Evolutionary conservation across 64 coral and sea anemone genomes (phyloP), one percentile per base, ranked within the genome.

Genomic region (Pocillopora verrucosa): DNA sequence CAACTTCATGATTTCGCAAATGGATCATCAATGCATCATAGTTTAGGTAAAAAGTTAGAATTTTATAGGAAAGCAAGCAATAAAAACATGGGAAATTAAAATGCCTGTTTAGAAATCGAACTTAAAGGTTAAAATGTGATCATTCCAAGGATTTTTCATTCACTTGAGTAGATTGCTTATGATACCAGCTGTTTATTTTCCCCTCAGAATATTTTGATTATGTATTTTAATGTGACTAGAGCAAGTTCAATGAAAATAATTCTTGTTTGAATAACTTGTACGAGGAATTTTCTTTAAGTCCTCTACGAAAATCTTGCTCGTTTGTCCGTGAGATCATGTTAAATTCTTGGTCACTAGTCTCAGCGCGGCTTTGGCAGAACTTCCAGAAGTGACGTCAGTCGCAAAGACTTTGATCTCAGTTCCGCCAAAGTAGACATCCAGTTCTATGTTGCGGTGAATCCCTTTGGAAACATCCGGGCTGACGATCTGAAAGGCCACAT

Each of bases 351-450:
- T 92, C 36, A 92, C 82, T 45, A 92, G 81, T 78, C 90, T 92
- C 59, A 92, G 45, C 11, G 90, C 72, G 17, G 90, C 90, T 41
- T 92, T 92, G 12, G 90, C 90, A 45, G 82, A 92, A 84, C 61
- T 92, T 20, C 90, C 90, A 61, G 90, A 92, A 78, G 81, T 69
- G 72, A 92, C 90, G 82, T 92, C 90, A 58, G 84, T 92, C 0
- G 90, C 90, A 25, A 72, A 78, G 41, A 92, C 90, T 84, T 92
- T 92, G 30, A 92, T 92, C 65, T 92, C 90, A 60, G 90, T 92
- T 87, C 90, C 90, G 14, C 90, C 90, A n/a, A 92, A 92, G 45
- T 92, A 92, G 14, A 92, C 82, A 41, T 87, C 76, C 0, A 92
- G 73, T 72, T 92, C 90, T 30, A 92, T 92, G 25, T 92, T 92